Evolutionary conservation across 2,888 invertebrate genomes (phyloP), one percentile per base, ranked within the genome.

Genomic region (Acronicta leporina): DNA sequence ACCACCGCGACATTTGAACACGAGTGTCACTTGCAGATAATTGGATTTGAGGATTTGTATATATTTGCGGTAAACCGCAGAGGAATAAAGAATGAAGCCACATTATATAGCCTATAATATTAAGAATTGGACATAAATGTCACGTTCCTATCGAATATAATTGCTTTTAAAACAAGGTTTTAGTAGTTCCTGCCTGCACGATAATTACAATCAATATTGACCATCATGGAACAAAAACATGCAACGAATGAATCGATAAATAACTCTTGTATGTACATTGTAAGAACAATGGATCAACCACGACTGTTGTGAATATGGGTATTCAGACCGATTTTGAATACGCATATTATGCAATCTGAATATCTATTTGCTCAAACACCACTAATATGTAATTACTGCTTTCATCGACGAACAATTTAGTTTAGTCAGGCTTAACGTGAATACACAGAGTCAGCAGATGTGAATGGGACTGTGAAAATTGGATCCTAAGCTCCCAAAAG

Each of bases 31-130:
- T 35, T 40, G 27, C 25, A 11, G 42, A 46, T 54, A 50, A 43
- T 54, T 53, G 15, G 20, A 54, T 67, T 66, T 46, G 38, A 33
- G 41, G 25, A 25, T 57, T 49, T 20, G 52, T 49, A 52, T 48
- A 57, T 57, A 41, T 54, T 43, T 15, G 16, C 16, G 14, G 33
- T 41, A 33, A 42, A 27, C 8, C 43, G 3, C 30, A 16, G 38
- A 54, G 25, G 41, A 30, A 15, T 11, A 15, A 49, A 38, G 3
- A 38, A 27, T 27, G 27, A 6, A 27, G 6, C 7, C 11, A 33
- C 1, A 33, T 20, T n/a, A n/a, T n/a, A n/a, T n/a, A n/a, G n/a
- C n/a, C n/a, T n/a, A 20, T 20, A 20, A 20, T 20, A 20, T 20
- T 20, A 4, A 20, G 20, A 2, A 20, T 20, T 4, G 20, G 20